These are phyloP conservation scores for Euzophera pinguis DNA, from an alignment of 2,888 invertebrate genomes.

Conservation along the genomic window DNA sequence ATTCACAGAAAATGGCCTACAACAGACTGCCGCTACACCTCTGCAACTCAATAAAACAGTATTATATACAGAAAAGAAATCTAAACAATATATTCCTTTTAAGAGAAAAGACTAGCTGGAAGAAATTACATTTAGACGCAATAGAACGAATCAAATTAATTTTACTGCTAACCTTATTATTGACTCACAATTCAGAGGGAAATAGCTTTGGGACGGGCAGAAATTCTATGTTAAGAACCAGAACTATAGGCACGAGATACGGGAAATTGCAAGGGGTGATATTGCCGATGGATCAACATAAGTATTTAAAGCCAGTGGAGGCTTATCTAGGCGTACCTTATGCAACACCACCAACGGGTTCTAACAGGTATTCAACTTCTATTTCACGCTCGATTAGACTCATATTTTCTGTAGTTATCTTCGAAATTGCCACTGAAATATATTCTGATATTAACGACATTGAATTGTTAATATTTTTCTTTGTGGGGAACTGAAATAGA, in stretches of 20 bases:
- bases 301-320: constrained; percentile 87
- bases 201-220: constrained; percentile 63
- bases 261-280: constrained; percentile 91
- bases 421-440: constrained; percentile 12
- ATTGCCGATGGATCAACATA: constrained; percentile 87
- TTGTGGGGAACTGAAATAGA: not conserved
- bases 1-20: constrained; percentile 69
- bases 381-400: constrained; percentile 27
- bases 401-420: constrained; percentile 11
- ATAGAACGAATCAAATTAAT: constrained; percentile 49
- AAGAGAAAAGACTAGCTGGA: constrained; percentile 26
- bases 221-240: constrained; percentile 86
- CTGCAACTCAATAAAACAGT: constrained; percentile 74
- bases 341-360: constrained; percentile 90
- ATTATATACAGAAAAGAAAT: constrained; percentile 35
- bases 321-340: constrained; percentile 93
- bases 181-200: constrained; percentile 56
- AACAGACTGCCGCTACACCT: constrained; percentile 69
- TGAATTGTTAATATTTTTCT: constrained; percentile 3
- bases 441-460: constrained; percentile 4
- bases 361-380: constrained; percentile 81
- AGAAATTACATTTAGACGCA: constrained; percentile 31
- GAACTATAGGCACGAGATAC: constrained; percentile 91
- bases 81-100: constrained; percentile 28
- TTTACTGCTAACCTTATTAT: constrained; percentile 51